Base-by-base conservation (phyloP, 2,797 vertebrate genomes). In the Scomberomorus guttatus region DNA sequence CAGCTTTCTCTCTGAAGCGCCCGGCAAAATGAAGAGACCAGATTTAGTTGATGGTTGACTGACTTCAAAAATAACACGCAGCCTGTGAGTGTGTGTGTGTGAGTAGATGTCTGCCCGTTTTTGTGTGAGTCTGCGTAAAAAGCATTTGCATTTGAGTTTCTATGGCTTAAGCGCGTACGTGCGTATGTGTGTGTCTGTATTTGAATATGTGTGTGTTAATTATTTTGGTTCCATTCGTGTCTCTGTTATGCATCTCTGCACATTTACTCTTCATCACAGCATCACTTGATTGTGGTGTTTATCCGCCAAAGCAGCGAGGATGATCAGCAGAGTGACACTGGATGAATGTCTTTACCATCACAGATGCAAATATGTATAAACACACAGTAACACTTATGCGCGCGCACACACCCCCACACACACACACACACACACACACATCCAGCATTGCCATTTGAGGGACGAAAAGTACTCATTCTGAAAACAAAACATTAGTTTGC, bases 21-120 rank as follows among this genome's bases (percentile, higher is more conserved):
- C 55, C 11, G 25, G 81, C 65, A 70, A 90, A 92, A 93, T 94
- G 92, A 93, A 93, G 92, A 93, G 92, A 91, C 83, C 89, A 91
- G 90, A 93, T 93, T 92, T 89, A 85, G 85, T 79, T 72, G 72
- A 93, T 77, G 93, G 81, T 93, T 90, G 83, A 86, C 77, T 90
- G 90, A 87, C 82, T 92, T 92, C 83, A 87, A 76, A 92, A 92
- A 92, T 90, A 92, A 90, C 90, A 91, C 83, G 50, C 70, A 68
- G 83, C 25, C 74, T 68, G 80, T 51, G 75, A 54, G 81, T 77
- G 72, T 62, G 72, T 74, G 77, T 17, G 65, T 60, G 59, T 61
- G 46, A 42, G 54, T 32, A 22, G 56, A 81, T 68, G 75, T 77
- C 79, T 70, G 79, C 77, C 46, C 56, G 76, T 20, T 32, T 65